Evolutionary conservation across 1,140 invertebrate species (phyloP).

Genomic region (Achroia grisella): DNA sequence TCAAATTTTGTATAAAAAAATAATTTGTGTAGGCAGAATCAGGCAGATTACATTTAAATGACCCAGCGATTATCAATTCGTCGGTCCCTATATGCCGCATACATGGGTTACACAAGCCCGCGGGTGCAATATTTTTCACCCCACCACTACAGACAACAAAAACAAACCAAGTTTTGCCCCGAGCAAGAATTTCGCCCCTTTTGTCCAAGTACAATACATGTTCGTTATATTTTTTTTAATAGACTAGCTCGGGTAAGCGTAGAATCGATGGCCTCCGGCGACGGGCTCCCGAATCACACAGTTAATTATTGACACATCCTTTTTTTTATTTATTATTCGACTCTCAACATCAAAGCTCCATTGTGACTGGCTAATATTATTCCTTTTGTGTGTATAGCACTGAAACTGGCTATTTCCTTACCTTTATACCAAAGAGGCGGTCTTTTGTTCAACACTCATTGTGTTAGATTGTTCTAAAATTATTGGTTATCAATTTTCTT

Average conservation of each 20-base stretch:
- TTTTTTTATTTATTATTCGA: conserved; percentile 59
- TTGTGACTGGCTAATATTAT: conserved; percentile 52
- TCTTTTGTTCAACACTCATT: conserved; percentile 21
- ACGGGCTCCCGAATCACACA: conserved; percentile 48
- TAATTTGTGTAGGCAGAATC: no score
- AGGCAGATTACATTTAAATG: not conserved
- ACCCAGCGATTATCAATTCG: not conserved
- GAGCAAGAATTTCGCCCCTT: conserved; percentile 35
- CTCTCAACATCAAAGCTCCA: conserved; percentile 26
- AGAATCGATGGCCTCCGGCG: conserved; percentile 55
- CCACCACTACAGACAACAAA: conserved; percentile 42
- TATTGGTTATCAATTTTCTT: conserved; percentile 53
- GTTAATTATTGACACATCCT: conserved; percentile 71
- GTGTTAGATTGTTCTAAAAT: conserved; percentile 39
- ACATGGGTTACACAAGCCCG: conserved; percentile 42
- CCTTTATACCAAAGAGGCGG: conserved; percentile 37
- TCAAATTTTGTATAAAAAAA: no score
- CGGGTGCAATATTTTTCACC: conserved; percentile 70
- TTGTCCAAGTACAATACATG: conserved; percentile 52
- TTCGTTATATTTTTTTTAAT: conserved; percentile 51
- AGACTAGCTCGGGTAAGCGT: conserved; percentile 29
- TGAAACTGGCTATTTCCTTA: conserved; percentile 62
- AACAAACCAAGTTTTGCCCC: conserved; percentile 39
- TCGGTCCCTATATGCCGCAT: not conserved
- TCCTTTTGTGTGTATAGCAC: conserved; percentile 33